Base-by-base conservation (phyloP, 2,888 invertebrate species). In the Horisme vitalbata region DNA sequence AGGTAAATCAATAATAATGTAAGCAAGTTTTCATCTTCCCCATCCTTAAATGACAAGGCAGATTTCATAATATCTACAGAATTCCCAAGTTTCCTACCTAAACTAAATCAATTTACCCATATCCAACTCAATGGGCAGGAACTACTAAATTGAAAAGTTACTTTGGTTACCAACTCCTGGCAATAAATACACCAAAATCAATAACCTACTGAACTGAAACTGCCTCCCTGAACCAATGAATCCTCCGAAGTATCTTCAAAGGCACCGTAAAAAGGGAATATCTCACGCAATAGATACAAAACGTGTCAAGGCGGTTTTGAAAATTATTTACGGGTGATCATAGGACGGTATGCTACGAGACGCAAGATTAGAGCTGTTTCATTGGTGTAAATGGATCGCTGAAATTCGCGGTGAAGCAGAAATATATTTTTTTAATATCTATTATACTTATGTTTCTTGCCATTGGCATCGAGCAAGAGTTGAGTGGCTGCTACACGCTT, bases 231-330 rank as follows among this genome's bases (percentile, higher is more conserved):
- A 10, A 28, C 31, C 21, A 38, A 9, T 37, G 43, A 41, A 41
- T 44, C 38, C 39, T 31, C 24, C 45, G 30, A 52, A 52, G 52
- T 52, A 55, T 35, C 31, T 38, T 38, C 55, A 58, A 53, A 58
- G 51, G 55, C 41, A 45, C 33, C 49, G 45, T 55, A 52, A 55
- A 53, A 55, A 52, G 30, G 34, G 43, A 55, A 56, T 55, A 52
- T 49, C 51, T 37, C 37, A 54, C 58, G 58, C 55, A 58, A 56
- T 55, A 49, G 57, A 53, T 54, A 56, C 52, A 54, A 48, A 53
- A 54, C 53, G 53, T 58, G 58, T 55, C 55, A 48, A 45, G 37
- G 45, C 32, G 47, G 41, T 52, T 47, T 55, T 33, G 36, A 47
- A 44, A 53, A 58, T 52, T 57, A 52, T 52, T 52, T 52, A 48